Percentiles rank a stretch among this genome's conserved stretches.
phyloP scores from a whole-genome alignment of 1,140 invertebrate genomes.

The Saccostrea cuccullata region DNA sequence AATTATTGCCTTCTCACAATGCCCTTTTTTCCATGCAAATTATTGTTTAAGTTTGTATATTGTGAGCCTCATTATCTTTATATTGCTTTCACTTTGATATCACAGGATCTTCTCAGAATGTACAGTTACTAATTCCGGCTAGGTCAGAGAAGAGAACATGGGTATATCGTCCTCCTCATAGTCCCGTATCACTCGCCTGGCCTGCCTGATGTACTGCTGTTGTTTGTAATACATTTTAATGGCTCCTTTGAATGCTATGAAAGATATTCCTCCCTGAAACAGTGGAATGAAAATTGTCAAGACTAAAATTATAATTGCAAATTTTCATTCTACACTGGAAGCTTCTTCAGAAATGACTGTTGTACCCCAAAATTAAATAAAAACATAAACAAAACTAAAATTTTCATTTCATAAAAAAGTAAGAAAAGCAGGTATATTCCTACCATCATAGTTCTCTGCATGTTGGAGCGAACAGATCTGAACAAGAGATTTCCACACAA shows the following conservation, averaged over 20 bases:
- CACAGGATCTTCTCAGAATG: not conserved
- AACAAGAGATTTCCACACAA: constrained; percentile 95
- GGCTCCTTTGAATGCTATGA: constrained; percentile 94
- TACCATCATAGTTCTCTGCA: constrained; percentile 91
- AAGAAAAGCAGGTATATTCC: not conserved
- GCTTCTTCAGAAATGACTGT: too few species aligned
- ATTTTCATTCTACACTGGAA: too few species aligned
- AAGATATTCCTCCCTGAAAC: constrained; percentile 90
- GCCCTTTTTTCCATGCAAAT: too few species aligned
- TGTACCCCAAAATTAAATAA: too few species aligned
- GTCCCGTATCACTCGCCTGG: constrained; percentile 75
- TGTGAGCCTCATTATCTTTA: not conserved
- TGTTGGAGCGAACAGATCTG: constrained; percentile 90
- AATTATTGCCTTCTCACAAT: too few species aligned
- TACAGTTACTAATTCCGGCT: not conserved
- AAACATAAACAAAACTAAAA: too few species aligned
- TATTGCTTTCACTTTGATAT: not conserved
- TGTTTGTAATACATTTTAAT: constrained; percentile 98
- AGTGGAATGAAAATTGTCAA: not conserved
- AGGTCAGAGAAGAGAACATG: not conserved
- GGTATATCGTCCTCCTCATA: constrained; percentile 47
- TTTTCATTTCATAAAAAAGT: too few species aligned
- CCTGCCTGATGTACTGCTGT: constrained; percentile 83
- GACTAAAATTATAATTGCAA: too few species aligned
- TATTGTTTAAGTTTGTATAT: not conserved